Evolutionary conservation across 1,140 invertebrate genomes (phyloP).

Genomic region (Sogatella furcifera): DNA sequence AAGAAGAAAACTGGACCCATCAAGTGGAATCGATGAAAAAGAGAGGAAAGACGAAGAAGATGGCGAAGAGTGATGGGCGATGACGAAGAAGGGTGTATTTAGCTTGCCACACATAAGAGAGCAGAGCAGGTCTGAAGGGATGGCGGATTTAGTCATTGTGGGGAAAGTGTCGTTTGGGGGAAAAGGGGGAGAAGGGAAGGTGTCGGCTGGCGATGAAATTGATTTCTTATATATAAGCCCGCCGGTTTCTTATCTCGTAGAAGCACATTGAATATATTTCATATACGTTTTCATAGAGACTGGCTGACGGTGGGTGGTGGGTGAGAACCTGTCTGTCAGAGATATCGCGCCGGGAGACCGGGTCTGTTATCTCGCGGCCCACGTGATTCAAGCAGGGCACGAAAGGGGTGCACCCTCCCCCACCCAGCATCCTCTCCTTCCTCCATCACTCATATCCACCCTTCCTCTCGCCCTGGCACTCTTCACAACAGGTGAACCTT

Average conservation of each 20-base stretch:
- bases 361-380: conserved; percentile 1
- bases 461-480: not conserved
- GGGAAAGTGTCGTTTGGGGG: no score
- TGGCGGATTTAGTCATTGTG: conserved; percentile 1
- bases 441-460: not conserved
- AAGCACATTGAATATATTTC: conserved; percentile 17
- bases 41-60: not conserved
- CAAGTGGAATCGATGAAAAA: no score
- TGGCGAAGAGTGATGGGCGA: not conserved
- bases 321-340: not conserved
- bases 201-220: conserved; percentile 7
- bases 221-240: conserved; percentile 15
- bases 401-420: not conserved
- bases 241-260: conserved; percentile 5
- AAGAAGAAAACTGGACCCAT: no score
- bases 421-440: not conserved
- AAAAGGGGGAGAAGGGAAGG: not conserved
- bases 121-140: no score
- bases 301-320: not conserved
- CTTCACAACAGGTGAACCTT: conserved; percentile 1
- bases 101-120: no score
- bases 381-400: conserved; percentile 3
- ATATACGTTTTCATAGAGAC: conserved; percentile 16
- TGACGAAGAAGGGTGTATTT: not conserved
- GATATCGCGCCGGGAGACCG: not conserved